Evolutionary conservation across 2,797 vertebrate genomes (phyloP), one percentile per base, ranked within the genome.

Genomic region (Monodelphis domestica): DNA sequence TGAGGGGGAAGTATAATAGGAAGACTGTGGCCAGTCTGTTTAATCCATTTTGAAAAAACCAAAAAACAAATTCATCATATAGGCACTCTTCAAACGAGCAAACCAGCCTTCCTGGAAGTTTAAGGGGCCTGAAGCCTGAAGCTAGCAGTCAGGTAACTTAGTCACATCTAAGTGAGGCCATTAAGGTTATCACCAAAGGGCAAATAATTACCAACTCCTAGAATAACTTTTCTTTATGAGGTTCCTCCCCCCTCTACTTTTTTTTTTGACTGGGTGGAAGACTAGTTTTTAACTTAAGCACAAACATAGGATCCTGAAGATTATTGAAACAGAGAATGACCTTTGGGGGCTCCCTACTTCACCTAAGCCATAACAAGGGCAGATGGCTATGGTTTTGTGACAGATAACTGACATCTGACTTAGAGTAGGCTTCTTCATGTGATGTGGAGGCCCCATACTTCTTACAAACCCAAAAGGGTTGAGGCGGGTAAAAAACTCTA

Each of bases 41-140:
- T 63, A 84, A 53, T 93, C 96, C 45, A 1, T 29, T 53, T 91
- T 90, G 94, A 91, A 95, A 95, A 97, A 95, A n/a, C n/a, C n/a
- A 92, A 96, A 96, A 97, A 87, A 53, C 87, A 95, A 88, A 95
- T 93, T 84, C 91, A 96, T 91, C 94, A 93, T 94, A 50, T 96
- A 95, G 94, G 89, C 92, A 96, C 91, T 93, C 91, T 95, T 96
- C 78, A 91, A 93, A 97, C 96, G 95, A 96, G 94, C 91, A 95
- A 95, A 91, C 84, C 88, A 93, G 94, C 57, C 91, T 97, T 93
- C 90, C 91, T 93, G 93, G 89, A 97, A 96, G 96, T 96, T 95
- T 93, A 94, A 96, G 91, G 93, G 91, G 90, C 93, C 91, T 93
- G 95, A 96, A 95, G 95, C 87, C 93, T 95, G 96, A 97, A 96